Evolutionary conservation across 2,888 invertebrate species (phyloP), one percentile per base, ranked within the genome.

Genomic region (Drosophila buzzatii): DNA sequence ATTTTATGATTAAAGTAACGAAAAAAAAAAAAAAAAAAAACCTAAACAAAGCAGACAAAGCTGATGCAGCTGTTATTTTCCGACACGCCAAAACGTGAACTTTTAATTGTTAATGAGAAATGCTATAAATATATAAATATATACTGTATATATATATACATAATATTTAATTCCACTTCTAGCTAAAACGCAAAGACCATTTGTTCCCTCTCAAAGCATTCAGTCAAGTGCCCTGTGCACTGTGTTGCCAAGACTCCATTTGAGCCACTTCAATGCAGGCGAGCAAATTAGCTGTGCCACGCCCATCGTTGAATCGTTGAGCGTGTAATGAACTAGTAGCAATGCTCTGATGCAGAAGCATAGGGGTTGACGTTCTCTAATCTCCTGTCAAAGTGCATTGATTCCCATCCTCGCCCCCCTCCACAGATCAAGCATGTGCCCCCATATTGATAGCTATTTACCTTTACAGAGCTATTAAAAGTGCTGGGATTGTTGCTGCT

Each of bases 391-490:
- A 59, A 49, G 59, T n/a, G 49, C 27, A n/a, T 20, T 57, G 42
- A 33, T 20, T 33, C 20, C 18, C 35, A 23, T 23, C 23, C 23
- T 3, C 2, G 23, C 23, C 23, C 23, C 23, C 23, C 3, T 3
- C 23, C 23, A 2, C 2, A 23, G 23, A 23, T 57, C 57, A 49
- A 59, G 69, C 59, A 66, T 41, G 53, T 51, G 64, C 53, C 58
- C 35, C 58, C n/a, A 58, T 47, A 16, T 6, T 20, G 33, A 18
- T 16, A 35, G n/a, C 35, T 27, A 27, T 37, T 41, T 20, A 10
- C 49, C 49, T 31, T 33, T 59, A 14, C 35, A 16, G 27, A 18
- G 18, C 12, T 45, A 33, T 35, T 44, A 45, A 35, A 33, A n/a
- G 7, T 20, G 20, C 12, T 27, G 12, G 10, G 18, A n/a, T 27